Conservation (phyloP, 2,797 vertebrate genomes). For the Sphenodon punctatus region DNA sequence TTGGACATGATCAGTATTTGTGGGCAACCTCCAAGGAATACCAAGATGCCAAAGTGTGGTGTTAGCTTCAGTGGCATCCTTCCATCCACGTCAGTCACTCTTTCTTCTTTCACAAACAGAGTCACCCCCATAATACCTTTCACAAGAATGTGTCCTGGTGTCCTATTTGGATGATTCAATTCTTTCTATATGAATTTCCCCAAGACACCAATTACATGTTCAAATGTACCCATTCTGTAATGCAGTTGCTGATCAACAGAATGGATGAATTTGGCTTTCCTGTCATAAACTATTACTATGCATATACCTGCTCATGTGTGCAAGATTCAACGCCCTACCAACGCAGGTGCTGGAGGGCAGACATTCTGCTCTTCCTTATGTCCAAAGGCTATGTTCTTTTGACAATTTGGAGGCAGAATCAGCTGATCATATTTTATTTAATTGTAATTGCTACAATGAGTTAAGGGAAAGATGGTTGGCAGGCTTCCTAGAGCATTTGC, state of each 20-base stretch:
- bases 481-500: too few relatives aligned
- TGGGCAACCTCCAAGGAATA: neutral
- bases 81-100: neutral
- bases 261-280: neutral
- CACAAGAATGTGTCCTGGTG: neutral
- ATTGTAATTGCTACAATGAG: too few relatives aligned
- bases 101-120: neutral
- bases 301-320: too few relatives aligned
- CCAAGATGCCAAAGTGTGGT: neutral
- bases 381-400: too few relatives aligned
- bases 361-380: too few relatives aligned
- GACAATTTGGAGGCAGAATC: too few relatives aligned
- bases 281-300: too few relatives aligned
- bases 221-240: neutral
- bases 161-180: constrained; percentile 17
- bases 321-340: too few relatives aligned
- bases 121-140: neutral
- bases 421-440: too few relatives aligned
- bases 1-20: neutral
- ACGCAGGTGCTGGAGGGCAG: too few relatives aligned
- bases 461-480: too few relatives aligned
- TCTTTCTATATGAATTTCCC: neutral
- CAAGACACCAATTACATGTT: neutral
- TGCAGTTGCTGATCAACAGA: neutral
- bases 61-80: neutral